Base-by-base conservation (phyloP, 2,797 vertebrate species). In the Nothura maculosa region DNA sequence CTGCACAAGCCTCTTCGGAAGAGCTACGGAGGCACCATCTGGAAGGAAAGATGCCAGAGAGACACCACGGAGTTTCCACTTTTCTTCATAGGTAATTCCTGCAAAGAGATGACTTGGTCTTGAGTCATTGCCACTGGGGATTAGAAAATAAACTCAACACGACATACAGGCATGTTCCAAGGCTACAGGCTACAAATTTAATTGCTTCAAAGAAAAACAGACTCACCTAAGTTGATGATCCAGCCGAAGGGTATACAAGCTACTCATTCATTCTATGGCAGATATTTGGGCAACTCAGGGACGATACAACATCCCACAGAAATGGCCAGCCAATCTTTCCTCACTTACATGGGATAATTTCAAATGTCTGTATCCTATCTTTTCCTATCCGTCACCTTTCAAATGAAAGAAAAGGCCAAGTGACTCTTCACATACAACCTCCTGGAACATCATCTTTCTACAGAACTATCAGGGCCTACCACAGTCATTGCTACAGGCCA, bases 201-300 rank as follows among this genome's bases (percentile, higher is more conserved):
- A 83, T 34, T 83, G 20, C 45, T 92, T 92, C 52, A 77, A 77
- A 91, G 47, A 72, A 95, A 81, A 88, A 84, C 30, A 10, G 73
- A 62, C 34, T 87, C 40, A 45, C 42, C 27, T 58, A 40, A 75
- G 45, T 72, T 76, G 76, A 62, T 45, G 17, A 81, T 24, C 34
- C 61, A 43, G 14, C 54, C 30, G n/a, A 82, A 64, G 20, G 57
- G 77, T 92, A 58, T 66, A 4, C 6, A 87, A 75, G 18, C 38
- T 73, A 72, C 28, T 81, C 42, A 15, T 85, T 85, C 58, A 67
- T 81, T 74, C 66, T 62, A 69, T 34, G 85, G 50, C 8, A 83
- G 52, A 85, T 90, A 87, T 66, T 16, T 85, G 69, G 80, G 70
- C 24, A 87, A 82, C 47, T 4, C 45, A 69, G 47, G 66, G 55